Percentiles rank a stretch among this genome's conserved stretches.
phyloP scores from a whole-genome alignment of 2,113 vertebrate species.

The Daubentonia madagascariensis region DNA sequence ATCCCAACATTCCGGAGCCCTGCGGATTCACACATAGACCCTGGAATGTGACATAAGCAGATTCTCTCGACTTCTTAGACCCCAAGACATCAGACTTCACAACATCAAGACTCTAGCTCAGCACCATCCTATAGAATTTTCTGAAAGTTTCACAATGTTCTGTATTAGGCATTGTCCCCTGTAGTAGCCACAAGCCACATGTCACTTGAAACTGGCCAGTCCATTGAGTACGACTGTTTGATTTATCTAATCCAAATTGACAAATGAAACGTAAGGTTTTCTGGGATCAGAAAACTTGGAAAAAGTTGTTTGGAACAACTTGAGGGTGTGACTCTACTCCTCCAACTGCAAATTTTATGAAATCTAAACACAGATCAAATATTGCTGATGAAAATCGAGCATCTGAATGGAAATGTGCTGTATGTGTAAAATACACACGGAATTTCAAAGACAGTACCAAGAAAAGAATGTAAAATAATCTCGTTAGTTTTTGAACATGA shows the following conservation, averaged over 20 bases:
- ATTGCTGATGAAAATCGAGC: neutral
- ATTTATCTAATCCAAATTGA: neutral
- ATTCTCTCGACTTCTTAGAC: neutral
- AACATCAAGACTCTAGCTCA: neutral
- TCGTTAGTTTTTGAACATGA: neutral
- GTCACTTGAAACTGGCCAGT: neutral
- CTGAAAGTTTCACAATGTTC: rapidly evolving
- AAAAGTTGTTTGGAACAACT: neutral
- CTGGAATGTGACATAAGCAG: neutral
- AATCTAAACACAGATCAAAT: neutral
- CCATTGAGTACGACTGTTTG: rapidly evolving
- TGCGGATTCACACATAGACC: neutral
- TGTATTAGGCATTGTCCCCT: rapidly evolving
- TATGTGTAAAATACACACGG: neutral
- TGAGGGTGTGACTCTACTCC: too few species aligned
- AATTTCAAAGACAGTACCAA: neutral
- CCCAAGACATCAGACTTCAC: neutral
- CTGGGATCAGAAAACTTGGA: neutral
- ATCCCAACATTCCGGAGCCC: neutral
- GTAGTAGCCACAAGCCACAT: rapidly evolving
- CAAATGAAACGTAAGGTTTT: neutral
- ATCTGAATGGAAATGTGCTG: neutral
- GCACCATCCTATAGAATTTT: neutral
- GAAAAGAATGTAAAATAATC: neutral
- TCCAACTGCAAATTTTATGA: neutral